A percentile compares a stretch with the other conserved stretches of the same genome.
Evolutionary conservation across 2,797 vertebrate species (phyloP).

Genomic region (Myioborus melanocephalus): DNA sequence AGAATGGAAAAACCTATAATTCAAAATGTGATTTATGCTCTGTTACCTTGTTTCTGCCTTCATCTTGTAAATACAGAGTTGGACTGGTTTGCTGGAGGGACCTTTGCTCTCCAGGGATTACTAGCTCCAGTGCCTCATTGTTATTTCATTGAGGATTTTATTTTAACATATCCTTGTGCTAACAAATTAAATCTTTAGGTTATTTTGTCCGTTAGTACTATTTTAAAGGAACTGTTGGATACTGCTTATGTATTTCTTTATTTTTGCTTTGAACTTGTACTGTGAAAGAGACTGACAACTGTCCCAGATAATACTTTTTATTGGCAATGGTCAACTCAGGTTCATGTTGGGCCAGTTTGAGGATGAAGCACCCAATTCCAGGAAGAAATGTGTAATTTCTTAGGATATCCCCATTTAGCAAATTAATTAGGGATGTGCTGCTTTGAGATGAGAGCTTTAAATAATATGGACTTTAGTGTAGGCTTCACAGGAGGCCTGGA

Average conservation of each 20-base stretch:
- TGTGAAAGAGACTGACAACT: neutral
- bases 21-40: neutral
- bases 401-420: neutral
- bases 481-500: neutral
- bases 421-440: neutral
- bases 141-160: neutral
- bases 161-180: neutral
- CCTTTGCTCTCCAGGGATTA: neutral
- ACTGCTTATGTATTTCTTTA: neutral
- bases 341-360: neutral
- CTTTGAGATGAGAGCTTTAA: neutral
- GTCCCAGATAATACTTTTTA: neutral
- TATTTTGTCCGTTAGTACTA: neutral
- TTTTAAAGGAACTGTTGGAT: neutral
- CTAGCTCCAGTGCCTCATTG: neutral
- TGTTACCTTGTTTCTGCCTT: neutral
- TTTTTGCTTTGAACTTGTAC: neutral
- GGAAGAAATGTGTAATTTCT: neutral
- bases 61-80: neutral
- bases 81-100: neutral
- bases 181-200: neutral
- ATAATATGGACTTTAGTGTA: neutral
- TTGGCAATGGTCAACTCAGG: neutral
- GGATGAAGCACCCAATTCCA: neutral
- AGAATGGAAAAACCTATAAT: neutral